These are phyloP conservation scores for Gambelia wislizenii DNA, from an alignment of 2,797 vertebrate genomes.

Conservation along the genomic window DNA sequence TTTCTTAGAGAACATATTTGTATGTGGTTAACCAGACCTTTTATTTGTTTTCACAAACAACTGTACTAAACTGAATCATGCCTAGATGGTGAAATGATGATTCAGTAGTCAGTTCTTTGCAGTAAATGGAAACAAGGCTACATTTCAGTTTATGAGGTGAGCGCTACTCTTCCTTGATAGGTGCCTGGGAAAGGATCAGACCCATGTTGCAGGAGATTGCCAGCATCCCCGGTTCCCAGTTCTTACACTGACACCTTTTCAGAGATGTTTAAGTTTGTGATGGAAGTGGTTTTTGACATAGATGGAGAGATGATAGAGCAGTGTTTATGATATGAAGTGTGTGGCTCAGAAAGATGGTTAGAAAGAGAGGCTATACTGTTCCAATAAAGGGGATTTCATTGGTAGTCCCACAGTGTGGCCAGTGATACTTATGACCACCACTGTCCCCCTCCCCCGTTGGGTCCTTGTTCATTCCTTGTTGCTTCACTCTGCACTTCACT, in stretches of 20 bases:
- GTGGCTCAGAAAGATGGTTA: neutral
- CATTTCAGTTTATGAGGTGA: neutral
- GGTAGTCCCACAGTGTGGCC: neutral
- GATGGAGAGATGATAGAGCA: neutral
- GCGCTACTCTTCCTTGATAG: accelerated
- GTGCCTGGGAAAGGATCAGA: slow-evolving; percentile 3
- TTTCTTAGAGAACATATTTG: neutral
- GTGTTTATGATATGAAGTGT: slow-evolving; percentile 6
- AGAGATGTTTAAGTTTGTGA: slow-evolving; percentile 4
- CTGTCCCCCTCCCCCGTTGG: neutral
- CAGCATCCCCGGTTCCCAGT: neutral
- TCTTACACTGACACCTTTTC: neutral
- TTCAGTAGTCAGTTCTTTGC: slow-evolving; percentile 3
- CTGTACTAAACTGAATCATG: slow-evolving; percentile 57
- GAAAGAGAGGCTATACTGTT: neutral
- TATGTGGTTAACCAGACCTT: neutral
- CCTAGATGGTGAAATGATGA: slow-evolving; percentile 11
- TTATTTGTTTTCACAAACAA: slow-evolving; percentile 1
- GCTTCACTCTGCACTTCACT: neutral
- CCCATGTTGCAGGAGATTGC: slow-evolving; percentile 34
- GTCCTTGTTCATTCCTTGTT: neutral
- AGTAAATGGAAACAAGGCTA: slow-evolving; percentile 14
- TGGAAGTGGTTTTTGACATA: neutral
- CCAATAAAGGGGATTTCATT: neutral
- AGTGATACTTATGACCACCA: neutral